A percentile compares a stretch with the other conserved stretches of the same genome.
Evolutionary conservation across 2,113 vertebrate genomes (phyloP).

Genomic region (Taxidea taxus): DNA sequence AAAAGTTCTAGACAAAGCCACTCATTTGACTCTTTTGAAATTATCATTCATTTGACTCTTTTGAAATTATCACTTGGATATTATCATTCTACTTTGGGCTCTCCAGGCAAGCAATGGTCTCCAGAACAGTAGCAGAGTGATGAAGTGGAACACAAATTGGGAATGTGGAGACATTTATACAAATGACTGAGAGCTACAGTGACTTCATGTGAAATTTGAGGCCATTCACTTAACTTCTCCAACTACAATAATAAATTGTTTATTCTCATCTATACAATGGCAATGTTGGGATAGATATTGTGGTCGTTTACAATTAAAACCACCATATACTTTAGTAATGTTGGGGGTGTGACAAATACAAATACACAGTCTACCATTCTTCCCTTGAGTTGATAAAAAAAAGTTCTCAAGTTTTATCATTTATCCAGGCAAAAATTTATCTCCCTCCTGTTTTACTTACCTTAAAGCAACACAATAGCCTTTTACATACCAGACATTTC

Average conservation of each 20-base stretch:
- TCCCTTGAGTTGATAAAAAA: neutral
- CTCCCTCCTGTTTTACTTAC: neutral
- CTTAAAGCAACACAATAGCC: neutral
- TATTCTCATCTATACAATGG: neutral
- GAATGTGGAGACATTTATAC: neutral
- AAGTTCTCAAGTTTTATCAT: neutral
- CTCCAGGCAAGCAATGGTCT: neutral
- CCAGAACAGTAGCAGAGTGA: neutral
- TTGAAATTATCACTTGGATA: neutral
- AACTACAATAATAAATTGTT: neutral
- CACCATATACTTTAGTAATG: neutral
- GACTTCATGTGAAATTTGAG: neutral
- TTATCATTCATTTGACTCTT: neutral
- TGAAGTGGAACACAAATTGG: neutral
- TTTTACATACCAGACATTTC: neutral
- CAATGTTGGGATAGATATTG: neutral
- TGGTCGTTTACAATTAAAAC: neutral
- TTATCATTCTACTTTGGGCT: neutral
- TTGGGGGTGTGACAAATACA: neutral
- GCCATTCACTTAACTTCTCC: neutral
- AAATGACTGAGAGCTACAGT: neutral
- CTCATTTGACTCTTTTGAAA: neutral
- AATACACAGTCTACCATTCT: neutral
- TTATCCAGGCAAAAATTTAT: neutral
- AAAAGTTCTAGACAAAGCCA: neutral